Percentiles rank a stretch among this genome's conserved stretches.
Conservation (phyloP, 2,113 vertebrate species). For the Burhinus bistriatus region DNA sequence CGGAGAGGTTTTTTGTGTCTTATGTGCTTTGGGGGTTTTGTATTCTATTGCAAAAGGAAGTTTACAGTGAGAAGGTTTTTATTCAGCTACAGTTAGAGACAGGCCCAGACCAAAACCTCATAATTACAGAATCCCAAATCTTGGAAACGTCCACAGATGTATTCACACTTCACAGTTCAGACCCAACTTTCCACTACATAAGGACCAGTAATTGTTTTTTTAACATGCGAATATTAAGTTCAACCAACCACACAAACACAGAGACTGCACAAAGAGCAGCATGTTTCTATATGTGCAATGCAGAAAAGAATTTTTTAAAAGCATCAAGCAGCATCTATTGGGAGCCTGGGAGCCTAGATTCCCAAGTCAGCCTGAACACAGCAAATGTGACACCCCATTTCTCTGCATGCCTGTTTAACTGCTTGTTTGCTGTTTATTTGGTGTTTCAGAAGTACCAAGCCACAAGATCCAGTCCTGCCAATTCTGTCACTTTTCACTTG, state of each 20-base stretch:
- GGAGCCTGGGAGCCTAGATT: not conserved
- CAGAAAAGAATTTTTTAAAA: not conserved
- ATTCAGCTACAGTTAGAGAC: not conserved
- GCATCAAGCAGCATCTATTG: not conserved
- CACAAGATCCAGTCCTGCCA: not conserved
- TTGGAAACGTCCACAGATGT: not conserved
- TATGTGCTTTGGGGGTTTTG: not conserved
- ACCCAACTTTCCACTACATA: not conserved
- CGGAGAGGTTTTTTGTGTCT: not conserved
- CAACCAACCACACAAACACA: not conserved
- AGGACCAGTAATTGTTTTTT: not conserved
- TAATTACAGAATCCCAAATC: not conserved
- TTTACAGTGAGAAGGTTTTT: not conserved
- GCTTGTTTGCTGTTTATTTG: not conserved
- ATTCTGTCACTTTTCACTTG: constrained; percentile 2
- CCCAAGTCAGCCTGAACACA: not conserved
- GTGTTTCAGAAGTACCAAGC: not conserved
- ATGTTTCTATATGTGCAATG: not conserved
- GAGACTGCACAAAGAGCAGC: not conserved
- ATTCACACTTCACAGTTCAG: not conserved
- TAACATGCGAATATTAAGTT: not conserved
- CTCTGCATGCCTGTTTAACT: not conserved
- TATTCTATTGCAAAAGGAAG: not conserved
- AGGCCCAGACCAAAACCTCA: not conserved
- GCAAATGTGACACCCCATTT: not conserved